phyloP scores from a whole-genome alignment of 2,113 vertebrate species.

The Toxostoma redivivum region DNA sequence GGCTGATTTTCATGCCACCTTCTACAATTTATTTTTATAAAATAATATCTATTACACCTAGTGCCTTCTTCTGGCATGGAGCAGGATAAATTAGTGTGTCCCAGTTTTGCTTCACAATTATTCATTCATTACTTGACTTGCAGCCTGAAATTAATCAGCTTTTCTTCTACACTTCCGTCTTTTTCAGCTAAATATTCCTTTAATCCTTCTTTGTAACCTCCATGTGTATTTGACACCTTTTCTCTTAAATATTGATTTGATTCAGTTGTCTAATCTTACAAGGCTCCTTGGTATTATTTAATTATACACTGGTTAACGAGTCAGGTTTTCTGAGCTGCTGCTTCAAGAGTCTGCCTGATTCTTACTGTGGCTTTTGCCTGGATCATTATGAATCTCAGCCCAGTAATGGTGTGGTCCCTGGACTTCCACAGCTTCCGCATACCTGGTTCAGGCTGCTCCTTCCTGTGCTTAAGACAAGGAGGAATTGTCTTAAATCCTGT shows the following conservation, averaged over 20 bases:
- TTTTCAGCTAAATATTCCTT: background rate
- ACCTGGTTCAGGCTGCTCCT: background rate
- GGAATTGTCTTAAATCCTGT: background rate
- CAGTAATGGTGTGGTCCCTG: background rate
- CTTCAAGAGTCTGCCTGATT: background rate
- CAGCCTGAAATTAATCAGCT: background rate
- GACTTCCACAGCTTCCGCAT: background rate
- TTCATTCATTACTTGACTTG: background rate
- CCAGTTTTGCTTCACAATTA: background rate
- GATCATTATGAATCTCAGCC: background rate
- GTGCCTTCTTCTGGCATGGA: background rate
- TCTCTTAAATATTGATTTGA: background rate
- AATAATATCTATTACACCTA: background rate
- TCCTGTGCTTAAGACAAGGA: background rate
- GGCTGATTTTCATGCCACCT: conserved; percentile 10
- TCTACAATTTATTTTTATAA: background rate
- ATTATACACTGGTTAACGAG: background rate
- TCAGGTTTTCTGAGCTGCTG: background rate
- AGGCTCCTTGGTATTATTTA: background rate
- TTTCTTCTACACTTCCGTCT: background rate
- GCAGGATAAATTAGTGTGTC: background rate
- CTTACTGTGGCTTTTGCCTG: background rate
- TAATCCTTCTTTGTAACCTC: background rate
- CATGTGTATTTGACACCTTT: background rate
- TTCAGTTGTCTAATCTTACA: background rate